phyloP scores from a whole-genome alignment of 2,888 invertebrate species.

The Tetragonula carbonaria region DNA sequence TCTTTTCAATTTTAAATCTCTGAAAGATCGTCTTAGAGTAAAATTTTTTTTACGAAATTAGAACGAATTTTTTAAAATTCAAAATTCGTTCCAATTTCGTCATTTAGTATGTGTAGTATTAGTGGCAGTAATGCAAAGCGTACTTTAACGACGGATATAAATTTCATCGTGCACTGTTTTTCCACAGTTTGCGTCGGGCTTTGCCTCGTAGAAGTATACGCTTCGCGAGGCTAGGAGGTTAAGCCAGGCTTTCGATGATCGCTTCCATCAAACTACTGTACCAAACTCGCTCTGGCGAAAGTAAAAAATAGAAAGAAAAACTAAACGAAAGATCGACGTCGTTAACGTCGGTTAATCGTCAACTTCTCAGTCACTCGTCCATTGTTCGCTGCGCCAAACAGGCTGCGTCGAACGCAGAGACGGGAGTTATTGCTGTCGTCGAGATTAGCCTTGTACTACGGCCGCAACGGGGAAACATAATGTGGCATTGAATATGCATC shows the following conservation, averaged over 20 bases:
- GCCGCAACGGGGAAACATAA: slow-evolving; percentile 22
- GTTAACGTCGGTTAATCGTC: slow-evolving; percentile 20
- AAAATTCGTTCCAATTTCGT: too few species aligned
- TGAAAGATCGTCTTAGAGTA: too few species aligned
- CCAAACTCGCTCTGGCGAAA: background rate
- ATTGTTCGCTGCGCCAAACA: background rate
- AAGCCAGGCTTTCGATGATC: slow-evolving; percentile 15
- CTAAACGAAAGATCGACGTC: background rate
- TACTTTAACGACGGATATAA: too few species aligned
- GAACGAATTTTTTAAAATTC: too few species aligned
- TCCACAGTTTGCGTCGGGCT: too few species aligned
- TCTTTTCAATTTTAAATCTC: too few species aligned
- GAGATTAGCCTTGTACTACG: slow-evolving; percentile 29
- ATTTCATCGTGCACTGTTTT: too few species aligned
- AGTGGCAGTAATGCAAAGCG: too few species aligned
- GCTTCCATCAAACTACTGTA: slow-evolving; percentile 25
- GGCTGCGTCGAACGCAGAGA: background rate
- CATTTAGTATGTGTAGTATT: too few species aligned
- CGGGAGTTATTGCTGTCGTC: slow-evolving; percentile 20
- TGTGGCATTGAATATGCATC: slow-evolving; percentile 39
- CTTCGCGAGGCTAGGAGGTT: background rate
- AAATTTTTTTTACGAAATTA: too few species aligned
- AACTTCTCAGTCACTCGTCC: background rate
- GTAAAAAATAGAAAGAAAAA: background rate
- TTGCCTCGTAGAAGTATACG: too few species aligned